phyloP scores from a whole-genome alignment of 2,113 vertebrate genomes.

The Stegastes partitus region DNA sequence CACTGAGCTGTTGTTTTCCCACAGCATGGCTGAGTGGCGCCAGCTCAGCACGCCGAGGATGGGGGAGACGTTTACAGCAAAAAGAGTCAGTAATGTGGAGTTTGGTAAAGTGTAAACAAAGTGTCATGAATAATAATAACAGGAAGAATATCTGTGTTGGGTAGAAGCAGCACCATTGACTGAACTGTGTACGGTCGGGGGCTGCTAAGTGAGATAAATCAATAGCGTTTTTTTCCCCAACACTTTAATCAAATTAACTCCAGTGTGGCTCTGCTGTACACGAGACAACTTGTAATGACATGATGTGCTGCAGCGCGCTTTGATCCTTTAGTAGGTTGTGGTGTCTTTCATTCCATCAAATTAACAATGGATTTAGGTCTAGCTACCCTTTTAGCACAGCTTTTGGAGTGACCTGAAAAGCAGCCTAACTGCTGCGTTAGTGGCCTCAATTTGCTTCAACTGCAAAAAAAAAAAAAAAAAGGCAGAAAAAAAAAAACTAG shows the following conservation, averaged over 20 bases:
- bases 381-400: constrained; percentile 63
- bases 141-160: constrained; percentile 2
- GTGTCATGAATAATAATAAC: background rate
- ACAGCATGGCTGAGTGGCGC: constrained; percentile 12
- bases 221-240: constrained; percentile 48
- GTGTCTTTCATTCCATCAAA: constrained; percentile 64
- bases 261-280: constrained; percentile 5
- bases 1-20: constrained; percentile 38
- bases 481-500: constrained; percentile 17
- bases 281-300: constrained; percentile 40
- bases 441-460: constrained; percentile 76
- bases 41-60: constrained; percentile 5
- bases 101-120: background rate
- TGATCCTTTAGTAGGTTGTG: constrained; percentile 43
- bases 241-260: constrained; percentile 49
- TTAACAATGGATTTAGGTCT: constrained; percentile 73
- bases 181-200: constrained; percentile 15
- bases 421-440: constrained; percentile 68
- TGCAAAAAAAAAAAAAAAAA: constrained; percentile 37
- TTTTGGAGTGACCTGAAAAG: constrained; percentile 77
- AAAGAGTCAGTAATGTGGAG: background rate
- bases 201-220: constrained; percentile 41
- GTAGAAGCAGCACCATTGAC: background rate
- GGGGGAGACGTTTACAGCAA: constrained; percentile 9
- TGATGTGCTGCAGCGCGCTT: constrained; percentile 26